Base-by-base conservation (phyloP, 1,140 invertebrate species). In the Penaeus chinensis region DNA sequence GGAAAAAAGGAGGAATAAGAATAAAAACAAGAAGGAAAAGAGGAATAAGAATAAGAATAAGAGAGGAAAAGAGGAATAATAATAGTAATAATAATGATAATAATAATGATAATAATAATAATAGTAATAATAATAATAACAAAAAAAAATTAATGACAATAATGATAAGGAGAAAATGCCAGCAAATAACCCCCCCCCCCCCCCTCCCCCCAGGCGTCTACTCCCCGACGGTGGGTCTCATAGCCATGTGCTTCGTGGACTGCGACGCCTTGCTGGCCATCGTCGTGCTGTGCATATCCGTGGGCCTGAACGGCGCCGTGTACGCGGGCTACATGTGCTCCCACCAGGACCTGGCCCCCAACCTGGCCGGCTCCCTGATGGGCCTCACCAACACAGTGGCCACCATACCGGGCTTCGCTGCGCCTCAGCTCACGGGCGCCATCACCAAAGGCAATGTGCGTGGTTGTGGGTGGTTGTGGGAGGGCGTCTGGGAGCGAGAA, bases 371-470 rank as follows among this genome's bases (percentile, higher is more conserved):
- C 77, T 95, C 95, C 1, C 92, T 96, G 37, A 97, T 97, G 93
- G 96, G 96, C 2, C 93, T 97, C 61, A 95, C 96, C 0, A 97
- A 97, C 91, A 96, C 96, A 0, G 95, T 96, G 84, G 96, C 96
- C 4, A 95, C 96, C 0, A 93, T 97, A 3, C 37, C 91, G 16
- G 92, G 92, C 24, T 91, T 92, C 77, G 37, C 91, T 13, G 90
- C 91, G 0, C 92, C 92, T 27, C 65, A 90, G n/a, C n/a, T 92
- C 16, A 91, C 96, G 69, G 96, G 96, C 47, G 91, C 93, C 32
- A 84, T 93, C 11, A 90, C 91, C 20, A 91, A 91, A 60, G 86
- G 89, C 54, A 87, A 91, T 83, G 92, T 92, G 90, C 47, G 47
- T 7, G 47, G 47, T 7, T 47, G 47, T 0, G 47, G 47, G 47